Percentiles rank a stretch among this genome's conserved stretches.
Conservation (phyloP, 1,140 invertebrate genomes). For the Scaptomyza pallida region DNA sequence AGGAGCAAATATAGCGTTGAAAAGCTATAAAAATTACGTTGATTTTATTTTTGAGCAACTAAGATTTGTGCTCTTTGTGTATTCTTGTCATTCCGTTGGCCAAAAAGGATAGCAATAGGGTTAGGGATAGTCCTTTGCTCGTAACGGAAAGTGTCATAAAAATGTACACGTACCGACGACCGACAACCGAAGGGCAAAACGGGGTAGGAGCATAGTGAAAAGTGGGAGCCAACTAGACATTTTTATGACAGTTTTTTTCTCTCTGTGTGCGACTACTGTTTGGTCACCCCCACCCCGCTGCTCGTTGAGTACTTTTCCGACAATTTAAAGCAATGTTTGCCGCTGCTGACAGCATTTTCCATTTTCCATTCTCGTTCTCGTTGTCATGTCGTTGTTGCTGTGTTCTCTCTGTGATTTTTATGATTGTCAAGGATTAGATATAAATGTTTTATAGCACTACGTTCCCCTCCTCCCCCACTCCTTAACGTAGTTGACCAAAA, state of each 20-base stretch:
- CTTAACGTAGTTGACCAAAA: constrained; percentile 49
- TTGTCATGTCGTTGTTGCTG: constrained; percentile 57
- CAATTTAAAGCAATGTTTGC: constrained; percentile 75
- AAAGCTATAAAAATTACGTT: constrained; percentile 77
- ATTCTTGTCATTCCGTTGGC: constrained; percentile 29
- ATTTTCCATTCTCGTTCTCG: constrained; percentile 50
- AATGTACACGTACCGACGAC: constrained; percentile 67
- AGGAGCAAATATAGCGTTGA: constrained; percentile 50
- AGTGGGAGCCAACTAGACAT: constrained; percentile 44
- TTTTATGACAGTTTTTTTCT: constrained; percentile 80
- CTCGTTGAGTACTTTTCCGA: constrained; percentile 67
- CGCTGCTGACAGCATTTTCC: constrained; percentile 59
- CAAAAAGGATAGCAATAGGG: constrained; percentile 40
- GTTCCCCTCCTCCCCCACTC: too few species aligned
- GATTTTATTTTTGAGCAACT: constrained; percentile 76
- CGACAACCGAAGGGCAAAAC: neutral
- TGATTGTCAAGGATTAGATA: constrained; percentile 83
- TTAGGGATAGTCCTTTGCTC: constrained; percentile 26
- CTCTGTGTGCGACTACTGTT: constrained; percentile 76
- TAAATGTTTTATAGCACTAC: constrained; percentile 77
- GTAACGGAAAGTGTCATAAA: constrained; percentile 74
- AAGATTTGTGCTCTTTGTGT: constrained; percentile 58
- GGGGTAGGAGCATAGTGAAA: constrained; percentile 15
- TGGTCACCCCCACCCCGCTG: too few species aligned
- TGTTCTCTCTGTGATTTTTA: constrained; percentile 74